Conservation (phyloP, 1,140 invertebrate species). For the Drosophila nigromelanica region DNA sequence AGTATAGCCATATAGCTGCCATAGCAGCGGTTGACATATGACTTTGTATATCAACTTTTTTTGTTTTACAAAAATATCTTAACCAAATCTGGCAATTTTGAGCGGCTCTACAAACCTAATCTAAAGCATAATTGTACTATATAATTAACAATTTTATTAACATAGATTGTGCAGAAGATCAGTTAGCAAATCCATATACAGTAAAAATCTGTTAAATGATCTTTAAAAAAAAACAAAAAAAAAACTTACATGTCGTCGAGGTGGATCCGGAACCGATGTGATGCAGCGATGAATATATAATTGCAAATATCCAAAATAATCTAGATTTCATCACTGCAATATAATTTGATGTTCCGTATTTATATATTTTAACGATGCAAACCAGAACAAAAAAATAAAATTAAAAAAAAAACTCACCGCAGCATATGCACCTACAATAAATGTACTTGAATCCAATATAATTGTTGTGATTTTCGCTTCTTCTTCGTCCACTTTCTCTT, state of each 20-base stretch:
- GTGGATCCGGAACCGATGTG: slow-evolving; percentile 76
- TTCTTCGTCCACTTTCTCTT: background rate
- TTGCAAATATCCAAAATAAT: slow-evolving; percentile 82
- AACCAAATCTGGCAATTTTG: too few species aligned
- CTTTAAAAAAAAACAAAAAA: background rate
- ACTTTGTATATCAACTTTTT: too few species aligned
- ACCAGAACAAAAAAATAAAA: background rate
- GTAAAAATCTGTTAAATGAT: too few species aligned
- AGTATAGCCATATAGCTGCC: too few species aligned
- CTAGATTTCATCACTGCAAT: slow-evolving; percentile 81
- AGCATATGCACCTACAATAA: slow-evolving; percentile 65
- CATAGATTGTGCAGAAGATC: too few species aligned
- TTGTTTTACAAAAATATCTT: too few species aligned
- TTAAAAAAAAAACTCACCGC: slow-evolving; percentile 52
- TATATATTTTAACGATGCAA: background rate
- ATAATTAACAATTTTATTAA: too few species aligned
- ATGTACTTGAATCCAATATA: slow-evolving; percentile 53
- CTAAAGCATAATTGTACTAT: too few species aligned
- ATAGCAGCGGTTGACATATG: too few species aligned
- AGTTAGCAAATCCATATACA: too few species aligned
- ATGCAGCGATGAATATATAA: slow-evolving; percentile 80
- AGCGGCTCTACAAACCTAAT: too few species aligned
- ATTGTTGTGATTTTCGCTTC: slow-evolving; percentile 45
- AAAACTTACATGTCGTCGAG: slow-evolving; percentile 76
- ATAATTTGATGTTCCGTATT: background rate